Percentiles rank a stretch among this genome's conserved stretches.
Conservation (phyloP, 2,797 vertebrate species). For the Enteromius trimaculatus region DNA sequence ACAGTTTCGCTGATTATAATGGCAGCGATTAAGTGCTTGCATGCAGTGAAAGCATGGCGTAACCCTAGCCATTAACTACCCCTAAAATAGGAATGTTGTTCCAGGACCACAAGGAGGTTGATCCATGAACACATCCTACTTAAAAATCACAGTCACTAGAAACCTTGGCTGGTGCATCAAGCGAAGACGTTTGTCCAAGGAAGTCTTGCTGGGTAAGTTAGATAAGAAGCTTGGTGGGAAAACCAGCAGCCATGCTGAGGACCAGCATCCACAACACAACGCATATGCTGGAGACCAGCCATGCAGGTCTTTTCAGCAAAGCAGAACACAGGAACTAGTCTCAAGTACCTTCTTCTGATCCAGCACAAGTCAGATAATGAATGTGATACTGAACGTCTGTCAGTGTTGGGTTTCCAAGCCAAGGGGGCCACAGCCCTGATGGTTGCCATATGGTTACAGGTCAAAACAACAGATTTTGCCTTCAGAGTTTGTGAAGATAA, state of each 20-base stretch:
- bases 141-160: not conserved
- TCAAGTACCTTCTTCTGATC: constrained; percentile 66
- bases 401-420: constrained; percentile 69
- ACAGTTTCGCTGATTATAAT: constrained; percentile 11
- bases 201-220: not conserved
- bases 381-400: constrained; percentile 56
- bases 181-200: not conserved
- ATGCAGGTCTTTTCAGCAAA: constrained; percentile 24
- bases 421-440: constrained; percentile 62
- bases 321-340: constrained; percentile 37
- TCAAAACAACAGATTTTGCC: constrained; percentile 69
- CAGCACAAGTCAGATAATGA: constrained; percentile 65
- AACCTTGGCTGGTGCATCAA: not conserved
- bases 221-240: constrained; percentile 1
- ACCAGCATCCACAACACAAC: constrained; percentile 25
- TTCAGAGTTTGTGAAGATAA: constrained; percentile 60
- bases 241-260: constrained; percentile 20
- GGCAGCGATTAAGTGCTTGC: not conserved
- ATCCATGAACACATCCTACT: not conserved
- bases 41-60: not conserved
- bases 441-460: constrained; percentile 74
- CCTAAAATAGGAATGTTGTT: constrained; percentile 12
- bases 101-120: not conserved
- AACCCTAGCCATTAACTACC: not conserved
- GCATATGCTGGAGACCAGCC: not conserved